Conservation (phyloP, 2,797 vertebrate species). For the Sylvia borin region DNA sequence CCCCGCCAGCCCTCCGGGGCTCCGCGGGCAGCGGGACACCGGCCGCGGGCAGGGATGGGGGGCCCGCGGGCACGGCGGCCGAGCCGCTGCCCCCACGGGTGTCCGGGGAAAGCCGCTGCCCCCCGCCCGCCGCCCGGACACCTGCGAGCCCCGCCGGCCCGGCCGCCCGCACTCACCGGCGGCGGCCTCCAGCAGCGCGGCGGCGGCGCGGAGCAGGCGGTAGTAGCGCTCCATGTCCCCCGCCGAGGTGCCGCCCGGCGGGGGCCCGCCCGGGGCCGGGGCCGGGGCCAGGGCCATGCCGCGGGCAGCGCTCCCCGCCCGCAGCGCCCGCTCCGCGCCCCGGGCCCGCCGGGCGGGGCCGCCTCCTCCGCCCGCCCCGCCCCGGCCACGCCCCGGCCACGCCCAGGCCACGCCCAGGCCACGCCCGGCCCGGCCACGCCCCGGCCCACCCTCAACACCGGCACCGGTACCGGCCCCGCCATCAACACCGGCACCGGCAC, state of each 20-base stretch:
- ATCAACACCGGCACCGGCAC: too few species aligned
- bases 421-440: neutral
- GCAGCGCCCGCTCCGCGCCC: neutral
- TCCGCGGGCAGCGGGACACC: neutral
- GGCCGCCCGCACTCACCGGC: neutral
- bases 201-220: constrained; percentile 81
- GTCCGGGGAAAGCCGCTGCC: neutral
- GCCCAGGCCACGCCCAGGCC: neutral
- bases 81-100: neutral
- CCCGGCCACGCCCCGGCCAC: neutral
- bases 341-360: neutral
- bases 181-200: constrained; percentile 17
- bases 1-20: neutral
- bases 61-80: neutral
- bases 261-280: neutral
- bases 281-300: neutral
- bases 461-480: too few species aligned
- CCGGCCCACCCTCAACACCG: neutral
- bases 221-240: constrained; percentile 87
- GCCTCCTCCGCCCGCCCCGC: neutral
- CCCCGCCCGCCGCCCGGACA: neutral
- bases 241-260: constrained; percentile 73
- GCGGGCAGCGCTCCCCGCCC: neutral
- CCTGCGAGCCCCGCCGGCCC: neutral
- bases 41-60: neutral